phyloP scores from a whole-genome alignment of 2,797 vertebrate genomes.

The Anniella stebbinsi region DNA sequence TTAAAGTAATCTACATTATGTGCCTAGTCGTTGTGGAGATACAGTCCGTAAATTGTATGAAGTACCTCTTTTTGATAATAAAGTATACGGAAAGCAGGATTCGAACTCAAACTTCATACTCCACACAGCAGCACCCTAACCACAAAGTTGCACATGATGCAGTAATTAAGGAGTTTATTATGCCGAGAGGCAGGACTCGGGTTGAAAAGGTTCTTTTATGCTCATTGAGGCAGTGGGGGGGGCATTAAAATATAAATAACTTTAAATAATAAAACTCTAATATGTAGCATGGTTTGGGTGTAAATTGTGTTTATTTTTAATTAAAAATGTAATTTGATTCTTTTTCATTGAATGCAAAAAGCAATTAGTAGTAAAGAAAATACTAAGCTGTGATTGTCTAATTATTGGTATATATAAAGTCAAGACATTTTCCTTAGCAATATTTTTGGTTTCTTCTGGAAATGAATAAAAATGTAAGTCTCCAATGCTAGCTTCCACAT shows the following conservation, averaged over 20 bases:
- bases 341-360: neutral
- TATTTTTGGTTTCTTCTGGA: neutral
- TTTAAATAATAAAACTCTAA: constrained; percentile 11
- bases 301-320: constrained; percentile 18
- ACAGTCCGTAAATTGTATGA: neutral
- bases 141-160: neutral
- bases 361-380: constrained; percentile 13
- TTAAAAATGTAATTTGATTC: constrained; percentile 25
- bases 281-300: neutral
- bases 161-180: neutral
- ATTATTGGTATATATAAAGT: constrained; percentile 44
- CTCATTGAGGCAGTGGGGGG: too few species aligned
- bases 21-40: too few species aligned
- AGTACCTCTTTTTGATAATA: neutral
- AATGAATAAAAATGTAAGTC: neutral
- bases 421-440: neutral
- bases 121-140: neutral
- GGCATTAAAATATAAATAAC: neutral
- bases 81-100: neutral
- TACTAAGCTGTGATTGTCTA: neutral
- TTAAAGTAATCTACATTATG: too few species aligned
- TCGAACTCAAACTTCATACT: neutral
- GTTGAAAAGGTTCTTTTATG: neutral
- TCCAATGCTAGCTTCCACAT: neutral
- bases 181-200: neutral